Evolutionary conservation across 2,113 vertebrate species (phyloP).

Genomic region (Cichladusa arquata): DNA sequence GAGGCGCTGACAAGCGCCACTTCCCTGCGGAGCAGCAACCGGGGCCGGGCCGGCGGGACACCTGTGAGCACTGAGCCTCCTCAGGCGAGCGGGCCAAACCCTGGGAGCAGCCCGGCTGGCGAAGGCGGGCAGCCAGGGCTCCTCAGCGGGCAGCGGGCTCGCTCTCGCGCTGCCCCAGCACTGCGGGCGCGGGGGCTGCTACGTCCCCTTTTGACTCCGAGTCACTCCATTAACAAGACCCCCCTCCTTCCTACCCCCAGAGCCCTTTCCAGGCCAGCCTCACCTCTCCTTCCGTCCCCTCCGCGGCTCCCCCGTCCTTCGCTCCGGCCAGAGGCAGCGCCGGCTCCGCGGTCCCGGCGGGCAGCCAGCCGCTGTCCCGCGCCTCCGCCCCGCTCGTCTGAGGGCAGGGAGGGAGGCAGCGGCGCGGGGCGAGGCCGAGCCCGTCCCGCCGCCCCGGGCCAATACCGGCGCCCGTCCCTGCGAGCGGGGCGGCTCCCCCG

Average conservation of each 20-base stretch:
- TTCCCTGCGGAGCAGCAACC: fast-evolving
- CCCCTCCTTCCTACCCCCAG: no score
- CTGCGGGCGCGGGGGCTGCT: not conserved
- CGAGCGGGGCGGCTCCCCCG: not conserved
- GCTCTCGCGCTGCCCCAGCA: not conserved
- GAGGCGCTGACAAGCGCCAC: not conserved
- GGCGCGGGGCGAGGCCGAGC: not conserved
- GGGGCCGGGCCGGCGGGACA: not conserved
- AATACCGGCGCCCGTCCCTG: not conserved
- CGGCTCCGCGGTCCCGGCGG: not conserved
- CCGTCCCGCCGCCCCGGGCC: not conserved
- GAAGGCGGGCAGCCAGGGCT: no score
- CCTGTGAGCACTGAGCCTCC: not conserved
- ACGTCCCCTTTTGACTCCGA: fast-evolving
- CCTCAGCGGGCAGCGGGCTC: not conserved
- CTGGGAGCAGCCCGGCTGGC: not conserved
- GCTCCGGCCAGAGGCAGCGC: not conserved
- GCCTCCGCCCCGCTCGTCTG: not conserved
- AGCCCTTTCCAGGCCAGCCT: not conserved
- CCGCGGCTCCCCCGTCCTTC: not conserved
- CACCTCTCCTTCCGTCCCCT: not conserved
- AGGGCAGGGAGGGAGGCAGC: not conserved
- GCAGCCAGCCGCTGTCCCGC: not conserved
- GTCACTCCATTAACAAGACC: not conserved
- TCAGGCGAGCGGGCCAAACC: fast-evolving